Evolutionary conservation across 2,113 vertebrate genomes (phyloP), one percentile per base, ranked within the genome.

Genomic region (Strigops habroptila): DNA sequence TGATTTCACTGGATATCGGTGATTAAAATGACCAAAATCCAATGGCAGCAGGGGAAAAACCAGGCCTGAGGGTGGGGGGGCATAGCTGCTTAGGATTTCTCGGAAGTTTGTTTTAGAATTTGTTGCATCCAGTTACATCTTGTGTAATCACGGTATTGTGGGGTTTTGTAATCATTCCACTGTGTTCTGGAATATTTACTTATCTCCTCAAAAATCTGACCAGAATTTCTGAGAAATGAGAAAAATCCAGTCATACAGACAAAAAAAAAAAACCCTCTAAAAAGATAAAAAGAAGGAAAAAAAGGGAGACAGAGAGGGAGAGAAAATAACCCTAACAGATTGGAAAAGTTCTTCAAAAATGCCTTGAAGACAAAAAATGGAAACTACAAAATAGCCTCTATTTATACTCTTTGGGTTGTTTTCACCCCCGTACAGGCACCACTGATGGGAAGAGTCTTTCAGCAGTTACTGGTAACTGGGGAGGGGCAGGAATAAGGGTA

Each of bases 331-430:
- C 55, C 75, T 93, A 95, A 94, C 92, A 96, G 88, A 97, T 62
- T 81, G 65, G 48, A 97, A 70, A 94, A 96, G 59, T 76, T 91
- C 59, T 78, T 95, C 46, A 88, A 86, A 88, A 96, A 95, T 92
- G 84, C 88, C 94, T 94, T 83, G 80, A 96, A 97, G 96, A 95
- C 90, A 96, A 97, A 97, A 92, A 94, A 52, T 21, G 85, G 91
- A 91, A 97, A 94, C 90, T 86, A 94, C 95, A 90, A 90, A 97
- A 96, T 91, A 96, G 69, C 65, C 77, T 96, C 94, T 97, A 86
- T 96, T 97, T 97, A 96, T 96, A 97, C 82, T 91, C 43, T 48
- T 88, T 55, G 52, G 14, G 41, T 81, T 95, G 89, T 94, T 97
- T 97, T 96, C 89, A 76, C 52, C 77, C 19, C 17, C n/a, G 18